These are phyloP conservation scores for Caenorhabditis latens DNA, from an alignment of 1,140 invertebrate genomes.

Conservation along the genomic window DNA sequence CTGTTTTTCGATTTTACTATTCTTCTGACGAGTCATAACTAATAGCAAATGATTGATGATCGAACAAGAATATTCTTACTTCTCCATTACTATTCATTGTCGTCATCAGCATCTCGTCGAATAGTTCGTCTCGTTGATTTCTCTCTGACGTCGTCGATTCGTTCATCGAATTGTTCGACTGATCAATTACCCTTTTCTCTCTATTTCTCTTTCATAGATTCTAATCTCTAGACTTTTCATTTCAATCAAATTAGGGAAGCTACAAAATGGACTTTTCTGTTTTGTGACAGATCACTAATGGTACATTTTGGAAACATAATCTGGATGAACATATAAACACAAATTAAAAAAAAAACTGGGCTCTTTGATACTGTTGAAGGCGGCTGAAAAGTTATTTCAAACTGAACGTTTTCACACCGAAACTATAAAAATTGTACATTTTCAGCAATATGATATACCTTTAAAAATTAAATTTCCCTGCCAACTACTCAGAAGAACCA, in stretches of 20 bases:
- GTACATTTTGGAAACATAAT: too few relatives aligned
- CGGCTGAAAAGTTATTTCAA: too few relatives aligned
- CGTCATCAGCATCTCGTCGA: background rate
- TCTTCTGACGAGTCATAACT: background rate
- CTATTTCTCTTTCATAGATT: background rate
- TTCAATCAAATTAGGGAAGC: background rate
- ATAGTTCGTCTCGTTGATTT: conserved; percentile 30
- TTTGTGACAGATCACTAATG: background rate
- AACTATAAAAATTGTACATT: too few relatives aligned
- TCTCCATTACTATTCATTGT: background rate
- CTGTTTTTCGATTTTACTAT: background rate
- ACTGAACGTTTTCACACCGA: too few relatives aligned
- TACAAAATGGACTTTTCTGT: background rate
- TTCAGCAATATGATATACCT: too few relatives aligned
- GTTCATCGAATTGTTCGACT: conserved; percentile 12
- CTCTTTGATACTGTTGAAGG: too few relatives aligned
- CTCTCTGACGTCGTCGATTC: background rate
- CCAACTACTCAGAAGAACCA: too few relatives aligned
- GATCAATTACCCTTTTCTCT: conserved; percentile 37
- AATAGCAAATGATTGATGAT: conserved; percentile 42
- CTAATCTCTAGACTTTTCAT: background rate
- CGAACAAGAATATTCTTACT: conserved; percentile 1
- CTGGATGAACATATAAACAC: too few relatives aligned
- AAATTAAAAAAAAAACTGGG: too few relatives aligned
- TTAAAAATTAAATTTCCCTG: too few relatives aligned